These are phyloP conservation scores for Mythimna vitellina DNA, from an alignment of 2,888 invertebrate species.

Conservation along the genomic window DNA sequence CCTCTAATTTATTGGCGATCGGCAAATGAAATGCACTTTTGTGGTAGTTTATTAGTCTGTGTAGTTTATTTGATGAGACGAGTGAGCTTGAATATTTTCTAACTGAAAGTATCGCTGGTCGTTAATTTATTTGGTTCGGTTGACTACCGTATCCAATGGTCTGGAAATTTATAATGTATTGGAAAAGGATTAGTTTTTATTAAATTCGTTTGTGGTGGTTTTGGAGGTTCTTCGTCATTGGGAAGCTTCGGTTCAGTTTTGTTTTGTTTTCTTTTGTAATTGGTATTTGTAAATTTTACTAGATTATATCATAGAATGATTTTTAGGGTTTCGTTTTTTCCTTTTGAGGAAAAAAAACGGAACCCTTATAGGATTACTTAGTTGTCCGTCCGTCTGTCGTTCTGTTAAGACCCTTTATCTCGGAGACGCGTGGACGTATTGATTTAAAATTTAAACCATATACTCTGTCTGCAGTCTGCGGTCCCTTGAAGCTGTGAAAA, in stretches of 20 bases:
- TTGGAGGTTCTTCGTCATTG: neutral
- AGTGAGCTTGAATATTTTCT: neutral
- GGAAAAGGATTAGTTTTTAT: neutral
- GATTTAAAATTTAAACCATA: too few relatives aligned
- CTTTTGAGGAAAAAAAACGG: too few relatives aligned
- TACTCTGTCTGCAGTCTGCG: too few relatives aligned
- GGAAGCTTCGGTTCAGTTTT: neutral
- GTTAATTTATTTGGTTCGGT: slow-evolving; percentile 7
- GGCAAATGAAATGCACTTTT: slow-evolving; percentile 80
- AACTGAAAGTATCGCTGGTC: neutral
- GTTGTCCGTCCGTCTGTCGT: too few relatives aligned
- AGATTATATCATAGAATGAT: too few relatives aligned
- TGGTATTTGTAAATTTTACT: too few relatives aligned
- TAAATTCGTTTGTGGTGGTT: neutral
- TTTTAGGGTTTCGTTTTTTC: neutral
- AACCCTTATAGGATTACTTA: too few relatives aligned
- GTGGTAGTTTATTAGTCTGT: too few relatives aligned
- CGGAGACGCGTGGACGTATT: too few relatives aligned
- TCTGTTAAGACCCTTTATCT: too few relatives aligned
- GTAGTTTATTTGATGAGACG: slow-evolving; percentile 63
- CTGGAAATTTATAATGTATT: neutral
- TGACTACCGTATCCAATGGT: neutral
- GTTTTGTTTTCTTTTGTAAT: neutral
- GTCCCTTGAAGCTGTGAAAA: too few relatives aligned
- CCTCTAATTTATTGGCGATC: slow-evolving; percentile 76